A percentile compares a stretch with the other conserved stretches of the same genome.
phyloP scores from a whole-genome alignment of 2,888 invertebrate species.

The Drosophila kanekoi region DNA sequence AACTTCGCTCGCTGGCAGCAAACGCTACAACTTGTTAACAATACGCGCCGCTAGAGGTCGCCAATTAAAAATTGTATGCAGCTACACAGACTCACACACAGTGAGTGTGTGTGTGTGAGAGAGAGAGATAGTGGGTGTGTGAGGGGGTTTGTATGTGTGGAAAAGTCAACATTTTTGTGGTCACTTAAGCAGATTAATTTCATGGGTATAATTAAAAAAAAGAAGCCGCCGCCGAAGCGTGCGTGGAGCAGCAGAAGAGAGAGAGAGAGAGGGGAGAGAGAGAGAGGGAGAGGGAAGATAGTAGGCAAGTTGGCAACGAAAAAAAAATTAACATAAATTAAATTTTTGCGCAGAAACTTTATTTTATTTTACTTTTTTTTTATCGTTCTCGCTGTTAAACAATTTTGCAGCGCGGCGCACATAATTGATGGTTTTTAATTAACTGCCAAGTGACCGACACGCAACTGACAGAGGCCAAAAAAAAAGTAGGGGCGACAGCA shows the following conservation, averaged over 20 bases:
- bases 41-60: constrained; percentile 67
- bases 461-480: constrained; percentile 60
- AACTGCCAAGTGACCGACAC: constrained; percentile 77
- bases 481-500: neutral
- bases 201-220: constrained; percentile 76
- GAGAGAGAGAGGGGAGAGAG: neutral
- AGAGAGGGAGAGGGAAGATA: constrained; percentile 1
- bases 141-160: constrained; percentile 31
- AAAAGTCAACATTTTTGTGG: constrained; percentile 80
- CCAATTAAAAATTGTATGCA: constrained; percentile 63
- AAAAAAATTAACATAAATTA: constrained; percentile 77
- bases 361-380: neutral
- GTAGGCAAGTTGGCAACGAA: constrained; percentile 34
- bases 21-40: constrained; percentile 73
- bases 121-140: no score
- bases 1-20: constrained; percentile 13
- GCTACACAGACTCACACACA: neutral
- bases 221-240: constrained; percentile 54
- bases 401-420: constrained; percentile 49
- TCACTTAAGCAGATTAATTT: constrained; percentile 81
- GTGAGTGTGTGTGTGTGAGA: constrained; percentile 1
- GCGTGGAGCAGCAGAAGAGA: constrained; percentile 26
- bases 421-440: constrained; percentile 80
- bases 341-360: constrained; percentile 53
- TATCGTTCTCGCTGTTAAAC: constrained; percentile 31